Evolutionary conservation across 2,797 vertebrate species (phyloP), one percentile per base, ranked within the genome.

Genomic region (Gymnodraco acuticeps): DNA sequence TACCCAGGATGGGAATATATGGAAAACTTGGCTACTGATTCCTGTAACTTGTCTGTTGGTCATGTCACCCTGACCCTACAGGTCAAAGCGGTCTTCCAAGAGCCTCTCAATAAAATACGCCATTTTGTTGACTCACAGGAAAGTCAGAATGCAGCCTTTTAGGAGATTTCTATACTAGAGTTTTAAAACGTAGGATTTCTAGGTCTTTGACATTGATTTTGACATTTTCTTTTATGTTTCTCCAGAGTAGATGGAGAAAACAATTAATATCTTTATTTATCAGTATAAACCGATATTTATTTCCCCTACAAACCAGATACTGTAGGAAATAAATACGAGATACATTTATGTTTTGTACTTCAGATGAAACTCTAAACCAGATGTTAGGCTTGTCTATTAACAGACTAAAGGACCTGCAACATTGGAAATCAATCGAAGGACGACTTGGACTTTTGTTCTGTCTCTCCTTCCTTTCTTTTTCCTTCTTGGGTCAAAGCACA

Each of bases 381-480:
- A 48, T 51, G 45, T 38, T 11, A 59, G 46, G 27, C 12, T 13
- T 42, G 42, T 16, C 13, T 5, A 19, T 59, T 43, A 53, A 8
- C 27, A 58, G 47, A 67, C 6, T 60, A 61, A 54, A 61, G 4
- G 3, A 31, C 19, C 20, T 19, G 43, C 42, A 19, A 41, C 41
- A 53, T n/a, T 50, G n/a, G 27, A 64, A 47, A 60, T 55, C 63
- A 52, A 17, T 56, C 31, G 45, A 38, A 50, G 31, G 8, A 19
- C 59, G 42, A 62, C 52, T 11, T 11, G 7, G 10, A 13, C 15
- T 45, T n/a, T 45, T 31, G 38, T 43, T 47, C 15, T 54, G 13
- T 42, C 3, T 48, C 10, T 46, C 31, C 13, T 56, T 31, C 33
- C 19, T 54, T 5, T 38, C 33, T 53, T 5, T 19, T 42, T 61